A percentile compares a stretch with the other conserved stretches of the same genome.
Conservation (phyloP, 2,888 invertebrate species). For the Eupithecia abbreviata region DNA sequence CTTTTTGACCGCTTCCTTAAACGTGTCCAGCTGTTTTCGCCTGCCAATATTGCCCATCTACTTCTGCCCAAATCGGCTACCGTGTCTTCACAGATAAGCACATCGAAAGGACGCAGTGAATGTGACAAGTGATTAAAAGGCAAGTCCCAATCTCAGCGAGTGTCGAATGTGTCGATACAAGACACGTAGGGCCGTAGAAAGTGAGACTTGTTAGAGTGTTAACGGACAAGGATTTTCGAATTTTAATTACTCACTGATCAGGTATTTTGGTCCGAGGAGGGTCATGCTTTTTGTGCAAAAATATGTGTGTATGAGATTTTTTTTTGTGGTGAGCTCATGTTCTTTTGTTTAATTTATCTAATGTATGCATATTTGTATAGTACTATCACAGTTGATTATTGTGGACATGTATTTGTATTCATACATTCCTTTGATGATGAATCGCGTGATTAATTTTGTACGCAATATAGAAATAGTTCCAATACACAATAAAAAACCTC, state of each 20-base stretch:
- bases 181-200: constrained; percentile 48
- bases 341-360: background rate
- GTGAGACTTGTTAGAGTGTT: constrained; percentile 45
- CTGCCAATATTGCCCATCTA: background rate
- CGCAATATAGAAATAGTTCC: background rate
- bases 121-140: constrained; percentile 44
- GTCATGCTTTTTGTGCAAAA: background rate
- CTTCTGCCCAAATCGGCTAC: constrained; percentile 10
- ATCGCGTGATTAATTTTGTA: background rate
- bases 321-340: background rate
- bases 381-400: background rate
- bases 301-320: constrained; percentile 1
- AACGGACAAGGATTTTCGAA: constrained; percentile 33
- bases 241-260: constrained; percentile 12
- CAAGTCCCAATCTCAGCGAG: constrained; percentile 31
- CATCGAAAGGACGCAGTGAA: constrained; percentile 33
- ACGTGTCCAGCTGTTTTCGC: constrained; percentile 1
- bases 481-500: background rate
- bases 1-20: background rate
- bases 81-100: constrained; percentile 24
- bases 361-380: background rate
- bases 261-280: background rate
- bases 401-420: background rate
- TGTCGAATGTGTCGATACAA: constrained; percentile 43
- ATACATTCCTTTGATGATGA: background rate